Base-by-base conservation (phyloP, 2,888 invertebrate species). In the Diachrysia chrysitis region DNA sequence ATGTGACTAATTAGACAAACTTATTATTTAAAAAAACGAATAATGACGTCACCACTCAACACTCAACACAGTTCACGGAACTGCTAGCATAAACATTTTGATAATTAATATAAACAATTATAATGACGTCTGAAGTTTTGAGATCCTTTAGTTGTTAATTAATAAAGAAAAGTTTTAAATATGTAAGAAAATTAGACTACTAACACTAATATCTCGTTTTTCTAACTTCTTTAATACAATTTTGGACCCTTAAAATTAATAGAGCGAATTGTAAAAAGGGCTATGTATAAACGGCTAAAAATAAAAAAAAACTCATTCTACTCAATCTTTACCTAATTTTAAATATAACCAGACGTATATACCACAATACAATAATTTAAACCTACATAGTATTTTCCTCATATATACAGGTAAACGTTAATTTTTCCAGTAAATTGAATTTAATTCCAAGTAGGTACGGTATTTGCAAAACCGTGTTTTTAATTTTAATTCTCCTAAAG, bases 361-460 rank as follows among this genome's bases (percentile, higher is more conserved):
- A 35, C 37, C 12, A 19, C 48, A 48, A 56, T 19, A 10, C 16
- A 29, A 51, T 12, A 53, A 58, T 29, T 54, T 46, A 7, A 37
- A 53, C 14, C 21, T 16, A 35, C 3, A 56, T 29, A 12, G 9
- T 42, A 16, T 66, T 73, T 73, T 74, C 65, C 69, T 64, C 6
- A 25, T 46, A 14, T 46, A 14, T 10, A 16, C 61, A 48, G 56
- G 53, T 56, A 46, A 59, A 64, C 17, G 19, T 21, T 10, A 9
- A 42, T 62, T 61, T 63, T 68, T 61, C 42, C 23, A 53, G n/a
- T 58, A 7, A 63, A 57, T n/a, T 35, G 17, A 17, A 14, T 42
- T 51, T 12, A 25, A 55, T 62, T 54, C 42, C 10, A 19, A 72
- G 10, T 63, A n/a, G 29, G 19, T 63, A n/a, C 37, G 19, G 51